A percentile compares a stretch with the other conserved stretches of the same genome.
These are phyloP conservation scores for Leptonema lineaticorne DNA, from an alignment of 1,140 invertebrate species.

Conservation along the genomic window DNA sequence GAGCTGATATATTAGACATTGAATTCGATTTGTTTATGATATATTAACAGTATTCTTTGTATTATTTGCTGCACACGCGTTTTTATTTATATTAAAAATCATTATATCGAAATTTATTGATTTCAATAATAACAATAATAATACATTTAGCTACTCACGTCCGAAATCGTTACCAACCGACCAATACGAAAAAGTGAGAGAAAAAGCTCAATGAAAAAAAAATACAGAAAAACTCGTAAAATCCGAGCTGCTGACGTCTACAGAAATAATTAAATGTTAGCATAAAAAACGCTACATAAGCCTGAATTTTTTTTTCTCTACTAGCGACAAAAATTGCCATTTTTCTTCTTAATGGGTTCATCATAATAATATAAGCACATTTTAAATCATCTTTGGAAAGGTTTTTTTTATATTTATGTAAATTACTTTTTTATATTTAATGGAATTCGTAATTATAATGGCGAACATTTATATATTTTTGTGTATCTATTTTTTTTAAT, in stretches of 20 bases:
- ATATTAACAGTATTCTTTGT: too few species aligned
- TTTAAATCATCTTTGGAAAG: background rate
- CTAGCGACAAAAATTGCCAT: background rate
- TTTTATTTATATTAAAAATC: too few species aligned
- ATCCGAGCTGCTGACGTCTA: background rate
- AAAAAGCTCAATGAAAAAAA: background rate
- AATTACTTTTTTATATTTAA: too few species aligned
- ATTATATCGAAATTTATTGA: too few species aligned
- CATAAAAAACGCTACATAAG: slow-evolving; percentile 5
- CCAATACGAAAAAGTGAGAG: too few species aligned
- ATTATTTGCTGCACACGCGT: too few species aligned
- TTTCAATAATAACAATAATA: background rate
- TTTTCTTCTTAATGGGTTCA: background rate
- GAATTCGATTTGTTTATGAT: too few species aligned
- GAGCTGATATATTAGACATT: too few species aligned
- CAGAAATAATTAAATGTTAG: slow-evolving; percentile 8
- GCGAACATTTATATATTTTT: too few species aligned
- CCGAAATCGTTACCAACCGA: background rate
- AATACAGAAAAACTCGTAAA: background rate
- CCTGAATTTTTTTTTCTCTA: background rate
- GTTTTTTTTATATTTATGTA: slow-evolving; percentile 1
- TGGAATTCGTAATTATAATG: too few species aligned
- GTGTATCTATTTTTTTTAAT: too few species aligned
- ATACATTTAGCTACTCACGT: background rate
- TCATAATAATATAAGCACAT: slow-evolving; percentile 4